These are phyloP conservation scores for Archips crataeganus DNA, from an alignment of 2,888 invertebrate genomes.

Conservation along the genomic window DNA sequence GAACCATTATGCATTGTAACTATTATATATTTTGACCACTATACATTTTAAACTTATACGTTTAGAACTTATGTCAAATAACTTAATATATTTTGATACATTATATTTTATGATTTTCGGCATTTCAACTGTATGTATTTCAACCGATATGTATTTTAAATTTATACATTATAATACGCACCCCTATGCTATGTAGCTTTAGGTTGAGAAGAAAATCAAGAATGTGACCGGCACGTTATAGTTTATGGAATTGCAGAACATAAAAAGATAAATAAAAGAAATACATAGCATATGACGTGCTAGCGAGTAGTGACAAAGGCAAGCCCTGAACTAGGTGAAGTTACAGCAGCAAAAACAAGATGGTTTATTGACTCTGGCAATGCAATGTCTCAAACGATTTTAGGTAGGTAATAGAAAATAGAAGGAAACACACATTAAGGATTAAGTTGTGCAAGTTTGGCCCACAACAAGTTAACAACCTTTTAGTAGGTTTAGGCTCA, in stretches of 20 bases:
- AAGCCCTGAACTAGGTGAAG: neutral
- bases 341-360: neutral
- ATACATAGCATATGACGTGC: neutral
- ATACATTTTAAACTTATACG: too few relatives aligned
- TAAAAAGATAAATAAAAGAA: neutral
- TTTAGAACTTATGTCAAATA: too few relatives aligned
- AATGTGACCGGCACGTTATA: too few relatives aligned
- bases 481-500: conserved; percentile 9
- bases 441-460: neutral
- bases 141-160: too few relatives aligned
- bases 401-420: neutral
- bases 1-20: too few relatives aligned
- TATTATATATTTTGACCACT: too few relatives aligned
- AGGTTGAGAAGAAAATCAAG: neutral
- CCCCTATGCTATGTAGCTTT: neutral
- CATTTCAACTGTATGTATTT: too few relatives aligned
- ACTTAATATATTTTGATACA: too few relatives aligned
- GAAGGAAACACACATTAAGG: neutral
- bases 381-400: neutral
- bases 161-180: too few relatives aligned
- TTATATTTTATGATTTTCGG: too few relatives aligned
- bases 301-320: neutral
- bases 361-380: neutral
- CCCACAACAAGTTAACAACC: conserved; percentile 18
- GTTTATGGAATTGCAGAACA: neutral